Base-by-base conservation (phyloP, 2,113 vertebrate species). In the Hirundichthys speculiger region DNA sequence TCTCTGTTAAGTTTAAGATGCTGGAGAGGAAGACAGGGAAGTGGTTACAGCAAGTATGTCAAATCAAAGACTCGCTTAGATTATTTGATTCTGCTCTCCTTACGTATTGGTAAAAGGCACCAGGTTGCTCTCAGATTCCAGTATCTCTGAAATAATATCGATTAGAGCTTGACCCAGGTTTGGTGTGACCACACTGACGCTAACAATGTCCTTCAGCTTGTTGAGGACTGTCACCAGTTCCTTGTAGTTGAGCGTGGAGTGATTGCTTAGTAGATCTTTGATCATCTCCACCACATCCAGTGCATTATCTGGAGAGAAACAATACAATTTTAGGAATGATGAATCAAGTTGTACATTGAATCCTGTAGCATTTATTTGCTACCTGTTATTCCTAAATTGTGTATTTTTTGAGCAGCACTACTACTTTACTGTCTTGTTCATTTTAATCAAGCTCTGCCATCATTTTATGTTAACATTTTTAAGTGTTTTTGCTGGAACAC, bases 1-100 rank as follows among this genome's bases (percentile, higher is more conserved):
- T 69, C 58, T 97, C 93, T 0, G 85, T 94, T 69, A 94, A 91
- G 46, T 85, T 91, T 25, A 98, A 75, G 70, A 97, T 94, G 1
- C 96, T 98, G 80, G 12, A 39, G 52, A 45, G 51, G 16, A 54
- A 0, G n/a, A 48, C 3, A 67, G 22, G 54, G 13, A 14, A 12
- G 8, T 3, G 3, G 4, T 68, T 3, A 34, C n/a, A 25, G 25
- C 48, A 11, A 54, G 13, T 20, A 40, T 2, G 0, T 47, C 1
- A 5, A 13, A n/a, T 3, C 13, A 8, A 12, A 43, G 0, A 0
- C 27, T 14, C 0, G 5, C 19, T 30, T 30, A 7, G 13, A 48
- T 41, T 24, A n/a, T 39, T 47, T 10, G 0, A 1, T 38, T 58
- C n/a, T 25, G 15, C 22, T 57, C 0, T 61, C 12, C 90, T 84